phyloP scores from a whole-genome alignment of 2,113 vertebrate species.

The Anguilla rostrata region DNA sequence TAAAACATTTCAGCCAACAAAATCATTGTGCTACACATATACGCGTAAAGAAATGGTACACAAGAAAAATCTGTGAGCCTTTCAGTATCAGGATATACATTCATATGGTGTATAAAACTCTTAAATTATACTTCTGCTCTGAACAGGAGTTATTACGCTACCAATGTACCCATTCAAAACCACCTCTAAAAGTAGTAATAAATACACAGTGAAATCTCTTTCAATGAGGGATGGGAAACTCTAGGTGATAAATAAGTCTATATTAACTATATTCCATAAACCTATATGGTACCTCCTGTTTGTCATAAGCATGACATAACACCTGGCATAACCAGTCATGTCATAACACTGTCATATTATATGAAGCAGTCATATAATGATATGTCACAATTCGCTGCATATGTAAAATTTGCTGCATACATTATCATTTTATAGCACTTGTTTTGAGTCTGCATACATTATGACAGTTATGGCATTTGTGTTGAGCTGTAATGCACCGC shows the following conservation, averaged over 20 bases:
- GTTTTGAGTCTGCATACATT: neutral
- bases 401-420: no score
- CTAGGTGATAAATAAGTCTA: neutral
- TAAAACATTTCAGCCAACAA: neutral
- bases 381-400: no score
- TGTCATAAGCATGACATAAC: neutral
- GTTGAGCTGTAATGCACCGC: neutral
- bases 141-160: neutral
- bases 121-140: neutral
- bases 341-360: neutral
- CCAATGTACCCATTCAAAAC: neutral
- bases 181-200: neutral
- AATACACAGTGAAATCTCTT: neutral
- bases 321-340: neutral
- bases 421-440: no score
- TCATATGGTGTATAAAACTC: neutral
- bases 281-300: neutral
- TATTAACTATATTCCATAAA: neutral
- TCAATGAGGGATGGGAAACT: neutral
- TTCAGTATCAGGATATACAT: neutral
- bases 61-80: neutral
- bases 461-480: neutral
- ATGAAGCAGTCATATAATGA: no score
- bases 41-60: neutral
- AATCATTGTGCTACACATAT: neutral